Evolutionary conservation across 2,888 invertebrate genomes (phyloP).

Genomic region (Trissolcus japonicus): DNA sequence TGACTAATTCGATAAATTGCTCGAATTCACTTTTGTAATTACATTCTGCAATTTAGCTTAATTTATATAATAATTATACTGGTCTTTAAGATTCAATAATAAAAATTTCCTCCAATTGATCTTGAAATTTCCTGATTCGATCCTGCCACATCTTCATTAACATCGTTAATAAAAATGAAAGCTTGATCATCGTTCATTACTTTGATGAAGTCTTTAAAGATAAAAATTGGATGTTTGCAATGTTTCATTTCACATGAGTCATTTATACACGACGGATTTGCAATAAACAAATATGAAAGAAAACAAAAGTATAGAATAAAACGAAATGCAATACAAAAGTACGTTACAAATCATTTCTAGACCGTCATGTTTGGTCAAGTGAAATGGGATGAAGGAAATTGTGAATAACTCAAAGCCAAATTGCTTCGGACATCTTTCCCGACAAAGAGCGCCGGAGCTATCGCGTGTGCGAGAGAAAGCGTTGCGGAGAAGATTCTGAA

Average conservation of each 20-base stretch:
- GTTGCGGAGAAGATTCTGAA: constrained; percentile 28
- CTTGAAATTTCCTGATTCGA: no score
- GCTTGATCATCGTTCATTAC: no score
- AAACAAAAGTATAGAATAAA: neutral
- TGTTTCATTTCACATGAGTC: no score
- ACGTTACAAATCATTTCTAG: constrained; percentile 30
- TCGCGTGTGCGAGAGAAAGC: constrained; percentile 59
- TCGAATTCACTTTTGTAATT: neutral
- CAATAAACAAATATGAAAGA: constrained; percentile 30
- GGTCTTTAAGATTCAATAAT: no score
- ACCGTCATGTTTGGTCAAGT: constrained; percentile 47
- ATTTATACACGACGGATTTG: constrained; percentile 32
- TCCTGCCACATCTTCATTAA: no score
- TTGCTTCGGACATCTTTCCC: constrained; percentile 69
- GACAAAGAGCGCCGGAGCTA: constrained; percentile 63
- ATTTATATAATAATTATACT: neutral
- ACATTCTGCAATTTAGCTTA: constrained; percentile 9
- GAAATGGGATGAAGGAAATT: constrained; percentile 65
- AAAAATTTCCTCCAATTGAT: no score
- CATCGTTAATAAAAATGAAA: no score
- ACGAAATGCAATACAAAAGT: constrained; percentile 16
- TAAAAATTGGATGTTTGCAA: no score
- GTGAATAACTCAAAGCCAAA: constrained; percentile 73
- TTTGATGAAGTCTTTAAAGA: no score
- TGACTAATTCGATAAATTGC: neutral